Evolutionary conservation across 2,113 vertebrate genomes (phyloP).

Genomic region (Kryptolebias marmoratus): DNA sequence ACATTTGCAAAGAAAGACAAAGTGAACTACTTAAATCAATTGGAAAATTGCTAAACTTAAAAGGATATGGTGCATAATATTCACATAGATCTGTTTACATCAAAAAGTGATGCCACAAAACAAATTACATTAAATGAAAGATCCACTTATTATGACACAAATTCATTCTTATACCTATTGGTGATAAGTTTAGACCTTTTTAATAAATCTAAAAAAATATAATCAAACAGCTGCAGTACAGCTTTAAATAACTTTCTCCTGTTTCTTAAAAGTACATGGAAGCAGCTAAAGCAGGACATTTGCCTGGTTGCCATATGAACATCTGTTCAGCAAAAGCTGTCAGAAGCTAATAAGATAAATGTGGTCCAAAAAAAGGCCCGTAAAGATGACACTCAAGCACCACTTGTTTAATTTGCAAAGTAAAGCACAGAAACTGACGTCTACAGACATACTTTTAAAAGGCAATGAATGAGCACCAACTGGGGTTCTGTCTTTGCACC

Average conservation of each 20-base stretch:
- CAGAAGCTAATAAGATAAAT: neutral
- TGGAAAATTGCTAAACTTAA: no score
- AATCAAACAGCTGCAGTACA: neutral
- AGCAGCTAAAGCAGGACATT: neutral
- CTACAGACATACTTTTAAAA: slow-evolving; percentile 49
- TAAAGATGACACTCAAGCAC: slow-evolving; percentile 31
- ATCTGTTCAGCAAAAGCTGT: neutral
- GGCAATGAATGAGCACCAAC: slow-evolving; percentile 38
- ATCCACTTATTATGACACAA: neutral
- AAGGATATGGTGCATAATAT: no score
- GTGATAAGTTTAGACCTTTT: neutral
- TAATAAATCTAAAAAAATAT: neutral
- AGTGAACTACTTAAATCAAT: no score
- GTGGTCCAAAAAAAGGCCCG: neutral
- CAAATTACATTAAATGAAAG: no score
- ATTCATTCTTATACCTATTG: neutral
- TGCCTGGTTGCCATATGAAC: neutral
- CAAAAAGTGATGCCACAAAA: no score
- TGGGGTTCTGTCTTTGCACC: slow-evolving; percentile 39
- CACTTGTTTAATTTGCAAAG: slow-evolving; percentile 37
- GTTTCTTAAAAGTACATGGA: no score
- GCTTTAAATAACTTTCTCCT: neutral
- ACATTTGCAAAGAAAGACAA: no score
- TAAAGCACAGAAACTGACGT: slow-evolving; percentile 24
- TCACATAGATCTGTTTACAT: no score